Evolutionary conservation across 2,113 vertebrate genomes (phyloP).

Genomic region (Cyanoramphus novaezelandiae): DNA sequence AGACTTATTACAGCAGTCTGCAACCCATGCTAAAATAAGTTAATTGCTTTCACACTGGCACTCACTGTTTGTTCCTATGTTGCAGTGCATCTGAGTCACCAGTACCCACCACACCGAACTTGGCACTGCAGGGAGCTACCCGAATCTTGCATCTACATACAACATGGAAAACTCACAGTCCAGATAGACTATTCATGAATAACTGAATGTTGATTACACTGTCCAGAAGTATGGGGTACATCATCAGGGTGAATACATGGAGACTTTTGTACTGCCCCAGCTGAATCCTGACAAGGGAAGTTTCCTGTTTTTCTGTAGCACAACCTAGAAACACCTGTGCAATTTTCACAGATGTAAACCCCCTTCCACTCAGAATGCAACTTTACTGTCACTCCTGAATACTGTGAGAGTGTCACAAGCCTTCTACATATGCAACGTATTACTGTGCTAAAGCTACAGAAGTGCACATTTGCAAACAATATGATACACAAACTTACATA

Average conservation of each 20-base stretch:
- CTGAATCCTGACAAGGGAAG: background rate
- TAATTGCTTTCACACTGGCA: background rate
- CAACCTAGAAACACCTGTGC: background rate
- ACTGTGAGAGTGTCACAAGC: background rate
- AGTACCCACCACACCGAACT: fast-evolving
- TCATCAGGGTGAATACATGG: background rate
- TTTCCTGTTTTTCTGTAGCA: background rate
- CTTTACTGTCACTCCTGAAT: background rate
- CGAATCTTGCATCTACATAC: background rate
- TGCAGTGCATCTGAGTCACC: fast-evolving
- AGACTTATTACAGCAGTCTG: background rate
- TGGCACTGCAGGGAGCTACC: background rate
- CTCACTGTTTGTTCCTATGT: background rate
- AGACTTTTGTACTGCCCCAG: background rate
- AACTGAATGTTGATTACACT: background rate
- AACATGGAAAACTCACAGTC: background rate
- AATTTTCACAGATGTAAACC: background rate
- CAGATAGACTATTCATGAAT: background rate
- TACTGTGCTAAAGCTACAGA: background rate
- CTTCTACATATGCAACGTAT: fast-evolving
- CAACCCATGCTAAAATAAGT: background rate
- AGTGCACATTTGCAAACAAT: background rate
- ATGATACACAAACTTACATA: background rate
- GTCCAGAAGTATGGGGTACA: background rate
- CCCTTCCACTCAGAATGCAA: background rate